A percentile compares a stretch with the other conserved stretches of the same genome.
Evolutionary conservation across 2,888 invertebrate genomes (phyloP).

Genomic region (Oegoconia quadripuncta): DNA sequence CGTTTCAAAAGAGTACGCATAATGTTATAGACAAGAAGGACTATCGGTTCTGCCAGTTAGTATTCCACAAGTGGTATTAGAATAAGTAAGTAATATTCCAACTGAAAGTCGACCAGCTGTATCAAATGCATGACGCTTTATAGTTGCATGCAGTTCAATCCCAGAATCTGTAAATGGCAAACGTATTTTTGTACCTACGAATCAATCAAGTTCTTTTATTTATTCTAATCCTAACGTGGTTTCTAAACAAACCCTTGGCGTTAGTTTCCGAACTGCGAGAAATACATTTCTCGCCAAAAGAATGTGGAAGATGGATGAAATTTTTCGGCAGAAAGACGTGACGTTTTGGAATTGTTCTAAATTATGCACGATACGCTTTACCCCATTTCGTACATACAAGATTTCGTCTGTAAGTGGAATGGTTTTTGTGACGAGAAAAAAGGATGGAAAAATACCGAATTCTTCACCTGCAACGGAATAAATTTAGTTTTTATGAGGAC

Average conservation of each 20-base stretch:
- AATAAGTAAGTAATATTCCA: too few species aligned
- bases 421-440: too few species aligned
- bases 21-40: too few species aligned
- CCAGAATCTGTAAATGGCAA: too few species aligned
- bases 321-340: constrained; percentile 63
- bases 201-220: neutral
- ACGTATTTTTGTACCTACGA: neutral
- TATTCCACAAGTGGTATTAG: too few species aligned
- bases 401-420: neutral
- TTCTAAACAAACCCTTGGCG: neutral
- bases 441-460: too few species aligned
- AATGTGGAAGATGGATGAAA: constrained; percentile 62
- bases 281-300: constrained; percentile 24
- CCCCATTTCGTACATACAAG: neutral
- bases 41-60: too few species aligned
- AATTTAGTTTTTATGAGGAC: neutral
- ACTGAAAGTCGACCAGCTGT: too few species aligned
- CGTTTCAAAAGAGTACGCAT: too few species aligned
- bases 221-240: neutral
- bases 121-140: too few species aligned
- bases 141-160: too few species aligned
- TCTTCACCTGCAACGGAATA: too few species aligned
- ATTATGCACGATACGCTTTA: constrained; percentile 43
- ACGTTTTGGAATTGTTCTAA: constrained; percentile 51
- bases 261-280: constrained; percentile 31